Evolutionary conservation across 2,888 invertebrate genomes (phyloP).

Genomic region (Linnaemya tessellans): DNA sequence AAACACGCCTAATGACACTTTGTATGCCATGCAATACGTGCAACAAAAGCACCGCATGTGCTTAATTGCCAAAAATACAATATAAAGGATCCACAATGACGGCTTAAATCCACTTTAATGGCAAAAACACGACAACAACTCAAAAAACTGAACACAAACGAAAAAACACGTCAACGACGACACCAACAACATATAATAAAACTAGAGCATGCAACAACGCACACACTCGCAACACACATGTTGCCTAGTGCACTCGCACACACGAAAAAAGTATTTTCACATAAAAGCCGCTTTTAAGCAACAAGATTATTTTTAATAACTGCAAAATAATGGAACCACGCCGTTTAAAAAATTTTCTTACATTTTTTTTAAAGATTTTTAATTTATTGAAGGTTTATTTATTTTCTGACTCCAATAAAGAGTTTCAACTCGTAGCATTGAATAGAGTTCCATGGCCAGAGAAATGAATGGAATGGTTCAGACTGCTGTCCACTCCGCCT

Average conservation of each 20-base stretch:
- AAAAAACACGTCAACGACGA: slow-evolving; percentile 45
- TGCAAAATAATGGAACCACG: not conserved
- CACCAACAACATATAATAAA: slow-evolving; percentile 29
- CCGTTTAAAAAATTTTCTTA: not conserved
- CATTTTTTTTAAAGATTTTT: not conserved
- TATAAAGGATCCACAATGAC: slow-evolving; percentile 74
- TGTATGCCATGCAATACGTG: slow-evolving; percentile 81
- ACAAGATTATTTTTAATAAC: not conserved
- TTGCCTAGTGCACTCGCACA: not conserved
- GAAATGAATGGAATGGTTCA: too few species aligned
- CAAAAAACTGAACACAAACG: slow-evolving; percentile 38
- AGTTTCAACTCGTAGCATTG: too few species aligned
- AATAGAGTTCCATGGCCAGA: too few species aligned
- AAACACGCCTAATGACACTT: slow-evolving; percentile 81
- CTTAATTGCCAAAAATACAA: slow-evolving; percentile 81
- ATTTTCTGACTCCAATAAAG: too few species aligned
- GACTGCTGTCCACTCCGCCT: too few species aligned
- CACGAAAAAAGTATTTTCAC: not conserved
- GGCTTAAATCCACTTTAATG: slow-evolving; percentile 70
- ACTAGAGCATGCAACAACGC: slow-evolving; percentile 68
- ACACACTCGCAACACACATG: slow-evolving; percentile 2
- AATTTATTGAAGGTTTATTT: too few species aligned
- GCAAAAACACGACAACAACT: slow-evolving; percentile 69
- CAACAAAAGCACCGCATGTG: slow-evolving; percentile 80
- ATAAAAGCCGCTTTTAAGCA: not conserved